A percentile compares a stretch with the other conserved stretches of the same genome.
These are phyloP conservation scores for Pegoplata infirma DNA, from an alignment of 2,888 invertebrate genomes.

Conservation along the genomic window DNA sequence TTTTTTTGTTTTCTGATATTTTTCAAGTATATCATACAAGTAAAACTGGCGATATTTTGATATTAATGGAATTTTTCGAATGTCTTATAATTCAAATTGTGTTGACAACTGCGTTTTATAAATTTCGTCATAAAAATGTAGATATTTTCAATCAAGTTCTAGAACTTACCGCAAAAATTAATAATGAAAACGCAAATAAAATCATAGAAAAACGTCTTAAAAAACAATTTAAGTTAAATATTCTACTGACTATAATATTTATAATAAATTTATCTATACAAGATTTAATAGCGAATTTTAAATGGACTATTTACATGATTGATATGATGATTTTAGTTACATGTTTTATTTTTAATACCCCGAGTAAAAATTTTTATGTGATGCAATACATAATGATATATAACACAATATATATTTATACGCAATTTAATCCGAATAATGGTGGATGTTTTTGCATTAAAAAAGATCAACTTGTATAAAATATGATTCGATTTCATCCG, in stretches of 20 bases:
- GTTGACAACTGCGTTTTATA: slow-evolving; percentile 11
- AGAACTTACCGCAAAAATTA: not conserved
- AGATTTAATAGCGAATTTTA: not conserved
- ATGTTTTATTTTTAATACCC: slow-evolving; percentile 15
- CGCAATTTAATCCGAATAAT: too few relatives aligned
- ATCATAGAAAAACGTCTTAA: not conserved
- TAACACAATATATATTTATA: too few relatives aligned
- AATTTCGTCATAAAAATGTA: slow-evolving; percentile 14
- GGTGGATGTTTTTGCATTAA: too few relatives aligned
- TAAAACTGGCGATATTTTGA: slow-evolving; percentile 32
- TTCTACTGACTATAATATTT: slow-evolving; percentile 4
- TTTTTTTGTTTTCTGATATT: slow-evolving; percentile 7
- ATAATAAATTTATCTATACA: not conserved
- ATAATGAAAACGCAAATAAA: not conserved
- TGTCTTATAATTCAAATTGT: slow-evolving; percentile 15
- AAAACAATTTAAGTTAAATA: not conserved
- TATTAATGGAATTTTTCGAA: slow-evolving; percentile 7
- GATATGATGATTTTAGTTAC: not conserved
- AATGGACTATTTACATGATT: not conserved
- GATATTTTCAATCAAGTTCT: slow-evolving; percentile 12
- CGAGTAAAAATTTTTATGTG: too few relatives aligned
- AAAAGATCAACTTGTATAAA: too few relatives aligned
- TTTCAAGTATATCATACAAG: not conserved
- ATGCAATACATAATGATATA: too few relatives aligned
- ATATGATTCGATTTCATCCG: too few relatives aligned